These are phyloP conservation scores for Stegastes partitus DNA, from an alignment of 2,113 vertebrate genomes.

Conservation along the genomic window DNA sequence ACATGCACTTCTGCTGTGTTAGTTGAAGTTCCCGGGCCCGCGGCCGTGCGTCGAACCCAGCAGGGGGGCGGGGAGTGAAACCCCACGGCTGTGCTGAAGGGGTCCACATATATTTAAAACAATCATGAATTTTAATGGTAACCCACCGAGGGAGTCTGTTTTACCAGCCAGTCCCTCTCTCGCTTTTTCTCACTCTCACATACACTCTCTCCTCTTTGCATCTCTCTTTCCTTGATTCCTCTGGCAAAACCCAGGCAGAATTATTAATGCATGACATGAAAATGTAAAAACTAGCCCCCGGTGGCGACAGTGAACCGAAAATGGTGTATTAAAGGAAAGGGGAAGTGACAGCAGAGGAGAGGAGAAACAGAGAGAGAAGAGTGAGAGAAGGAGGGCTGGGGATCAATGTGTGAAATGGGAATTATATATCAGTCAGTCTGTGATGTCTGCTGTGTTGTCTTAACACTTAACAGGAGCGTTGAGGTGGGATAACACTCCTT, in stretches of 20 bases:
- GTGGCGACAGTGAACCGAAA: slow-evolving; percentile 60
- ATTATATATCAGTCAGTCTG: slow-evolving; percentile 40
- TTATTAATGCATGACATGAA: slow-evolving; percentile 77
- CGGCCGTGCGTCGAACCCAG: slow-evolving; percentile 55
- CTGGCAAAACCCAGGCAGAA: slow-evolving; percentile 64
- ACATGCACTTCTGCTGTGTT: slow-evolving; percentile 25
- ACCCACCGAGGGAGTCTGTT: slow-evolving; percentile 56
- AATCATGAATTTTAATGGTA: slow-evolving; percentile 82
- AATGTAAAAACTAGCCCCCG: slow-evolving; percentile 72
- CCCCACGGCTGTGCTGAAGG: slow-evolving; percentile 69
- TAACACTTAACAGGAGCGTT: slow-evolving; percentile 26
- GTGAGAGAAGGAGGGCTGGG: slow-evolving; percentile 5
- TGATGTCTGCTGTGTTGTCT: slow-evolving; percentile 49
- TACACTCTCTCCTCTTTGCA: neutral
- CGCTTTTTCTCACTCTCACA: neutral
- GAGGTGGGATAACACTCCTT: slow-evolving; percentile 6
- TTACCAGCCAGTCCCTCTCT: slow-evolving; percentile 42
- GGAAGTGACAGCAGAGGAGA: slow-evolving; percentile 54
- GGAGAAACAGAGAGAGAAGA: slow-evolving; percentile 11
- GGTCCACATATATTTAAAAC: slow-evolving; percentile 81
- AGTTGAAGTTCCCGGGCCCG: slow-evolving; percentile 62
- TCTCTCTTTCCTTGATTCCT: slow-evolving; percentile 49
- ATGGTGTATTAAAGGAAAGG: slow-evolving; percentile 61
- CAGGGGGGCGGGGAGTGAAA: slow-evolving; percentile 57
- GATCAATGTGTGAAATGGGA: slow-evolving; percentile 31